Percentiles rank a stretch among this genome's conserved stretches.
phyloP scores from a whole-genome alignment of 1,140 invertebrate species.

The Eriocheir sinensis region DNA sequence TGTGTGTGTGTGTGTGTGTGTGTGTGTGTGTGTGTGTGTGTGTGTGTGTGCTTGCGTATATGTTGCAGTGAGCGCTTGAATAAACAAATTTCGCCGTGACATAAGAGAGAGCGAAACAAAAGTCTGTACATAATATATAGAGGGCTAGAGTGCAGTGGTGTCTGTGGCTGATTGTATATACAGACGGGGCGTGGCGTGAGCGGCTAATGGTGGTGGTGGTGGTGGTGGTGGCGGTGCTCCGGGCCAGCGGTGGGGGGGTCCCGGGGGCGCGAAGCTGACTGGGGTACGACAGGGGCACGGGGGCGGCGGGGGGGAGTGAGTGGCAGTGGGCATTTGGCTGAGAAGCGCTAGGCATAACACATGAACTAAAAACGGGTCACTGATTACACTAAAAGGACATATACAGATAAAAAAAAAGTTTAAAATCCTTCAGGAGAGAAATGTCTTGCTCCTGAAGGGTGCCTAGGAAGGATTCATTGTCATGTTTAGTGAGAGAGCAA shows the following conservation, averaged over 20 bases:
- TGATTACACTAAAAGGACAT: too few relatives aligned
- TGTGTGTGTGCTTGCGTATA: too few relatives aligned
- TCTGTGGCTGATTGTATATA: slow-evolving; percentile 58
- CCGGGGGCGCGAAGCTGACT: not conserved
- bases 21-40: too few relatives aligned
- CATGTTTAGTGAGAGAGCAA: too few relatives aligned
- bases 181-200: slow-evolving; percentile 40
- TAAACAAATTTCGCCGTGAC: not conserved
- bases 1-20: too few relatives aligned
- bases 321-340: not conserved
- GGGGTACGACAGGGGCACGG: not conserved
- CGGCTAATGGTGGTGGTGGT: not conserved
- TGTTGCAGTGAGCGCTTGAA: not conserved
- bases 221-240: not conserved
- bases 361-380: too few relatives aligned
- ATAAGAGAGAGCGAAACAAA: not conserved
- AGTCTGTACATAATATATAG: slow-evolving; percentile 47
- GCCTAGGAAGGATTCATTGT: too few relatives aligned
- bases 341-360: too few relatives aligned
- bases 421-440: too few relatives aligned
- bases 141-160: slow-evolving; percentile 35
- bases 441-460: too few relatives aligned
- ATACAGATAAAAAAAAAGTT: too few relatives aligned
- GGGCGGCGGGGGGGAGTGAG: too few relatives aligned
- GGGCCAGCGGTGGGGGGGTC: not conserved